Base-by-base conservation (phyloP, 1,140 invertebrate genomes). In the Samia ricini region DNA sequence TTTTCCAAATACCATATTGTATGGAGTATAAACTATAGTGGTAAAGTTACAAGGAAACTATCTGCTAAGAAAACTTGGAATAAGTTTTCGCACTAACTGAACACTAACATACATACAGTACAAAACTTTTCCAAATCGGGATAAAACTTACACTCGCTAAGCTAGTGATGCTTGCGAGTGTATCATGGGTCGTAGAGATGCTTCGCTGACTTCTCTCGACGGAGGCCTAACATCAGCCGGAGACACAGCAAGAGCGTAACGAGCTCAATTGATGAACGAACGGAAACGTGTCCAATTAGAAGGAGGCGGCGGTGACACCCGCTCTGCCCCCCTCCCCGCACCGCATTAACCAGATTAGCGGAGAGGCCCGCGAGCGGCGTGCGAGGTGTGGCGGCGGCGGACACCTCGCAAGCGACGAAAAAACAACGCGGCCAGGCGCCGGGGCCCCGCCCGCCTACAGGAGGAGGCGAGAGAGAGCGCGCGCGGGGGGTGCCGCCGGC, bases 241-340 rank as follows among this genome's bases (percentile, higher is more conserved):
- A 87, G 83, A 86, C 83, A 83, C 75, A 73, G 76, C 72, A 70
- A 72, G 76, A 71, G 64, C 74, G 69, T 83, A 89, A 89, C 84
- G 80, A 87, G 84, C 77, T 83, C 86, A 89, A 89, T 89, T 85
- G 84, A 87, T 77, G 82, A 81, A 85, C 77, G 80, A 85, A 83
- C 84, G 85, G 85, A 89, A 89, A 89, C 83, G 83, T 85, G 84
- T 84, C 85, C 85, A 87, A 88, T 88, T 88, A 88, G 83, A 81
- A 85, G 79, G 77, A 80, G 83, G 79, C 77, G 85, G 77, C 77
- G 77, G 76, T 24, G 33, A 66, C 76, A 64, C 48, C 55, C 54
- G 69, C 74, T 71, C 72, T 70, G 74, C 71, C 73, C 71, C 75
- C 74, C 77, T n/a, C 78, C 78, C 74, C 76, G 73, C 73, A 69